Percentiles rank a stretch among this genome's conserved stretches.
These are phyloP conservation scores for Pseudomyrmex sp. DNA, from an alignment of 1,140 invertebrate species.

Conservation along the genomic window DNA sequence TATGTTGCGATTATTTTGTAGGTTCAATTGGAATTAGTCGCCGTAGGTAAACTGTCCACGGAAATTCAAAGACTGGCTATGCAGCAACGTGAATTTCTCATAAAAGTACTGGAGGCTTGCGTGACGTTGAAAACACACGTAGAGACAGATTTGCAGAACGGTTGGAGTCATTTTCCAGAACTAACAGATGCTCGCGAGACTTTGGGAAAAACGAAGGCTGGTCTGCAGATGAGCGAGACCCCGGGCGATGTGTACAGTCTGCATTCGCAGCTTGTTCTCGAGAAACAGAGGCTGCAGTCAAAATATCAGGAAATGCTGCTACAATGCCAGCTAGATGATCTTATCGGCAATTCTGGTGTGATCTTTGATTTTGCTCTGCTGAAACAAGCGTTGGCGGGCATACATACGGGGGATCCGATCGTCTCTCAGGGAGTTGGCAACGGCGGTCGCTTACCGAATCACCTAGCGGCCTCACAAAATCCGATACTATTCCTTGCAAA, in stretches of 20 bases:
- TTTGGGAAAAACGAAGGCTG: conserved; percentile 87
- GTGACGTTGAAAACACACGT: conserved; percentile 90
- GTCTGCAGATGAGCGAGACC: conserved; percentile 86
- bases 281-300: conserved; percentile 88
- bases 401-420: conserved; percentile 86
- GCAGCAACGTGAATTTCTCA: conserved; percentile 89
- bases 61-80: conserved; percentile 88
- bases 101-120: conserved; percentile 90
- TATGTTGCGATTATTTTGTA: conserved; percentile 59
- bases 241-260: conserved; percentile 86
- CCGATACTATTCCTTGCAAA: conserved; percentile 90
- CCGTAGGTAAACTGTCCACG: conserved; percentile 86
- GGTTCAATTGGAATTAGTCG: conserved; percentile 85
- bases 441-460: conserved; percentile 81
- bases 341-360: conserved; percentile 88
- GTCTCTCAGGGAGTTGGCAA: conserved; percentile 73
- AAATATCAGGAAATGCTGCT: conserved; percentile 90
- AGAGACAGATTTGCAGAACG: conserved; percentile 89
- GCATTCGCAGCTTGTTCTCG: conserved; percentile 86
- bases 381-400: conserved; percentile 88
- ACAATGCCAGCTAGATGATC: conserved; percentile 90
- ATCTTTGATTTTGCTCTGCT: conserved; percentile 88
- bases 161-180: conserved; percentile 87
- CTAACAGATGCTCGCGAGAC: conserved; percentile 88
- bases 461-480: conserved; percentile 84